phyloP scores from a whole-genome alignment of 2,888 invertebrate species.

The Troilus luridus region DNA sequence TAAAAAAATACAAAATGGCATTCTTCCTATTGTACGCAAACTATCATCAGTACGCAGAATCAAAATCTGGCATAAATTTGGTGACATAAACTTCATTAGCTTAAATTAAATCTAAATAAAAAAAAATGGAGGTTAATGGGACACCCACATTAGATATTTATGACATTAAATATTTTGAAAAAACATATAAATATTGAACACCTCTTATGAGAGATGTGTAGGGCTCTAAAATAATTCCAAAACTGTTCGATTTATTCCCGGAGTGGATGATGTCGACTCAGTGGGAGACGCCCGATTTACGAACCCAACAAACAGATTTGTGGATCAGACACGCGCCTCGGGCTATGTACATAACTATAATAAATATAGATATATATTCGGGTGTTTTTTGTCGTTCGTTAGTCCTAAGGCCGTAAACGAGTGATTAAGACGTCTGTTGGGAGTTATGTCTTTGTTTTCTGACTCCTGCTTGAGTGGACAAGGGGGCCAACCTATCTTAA shows the following conservation, averaged over 20 bases:
- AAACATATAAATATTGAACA: neutral
- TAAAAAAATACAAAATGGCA: too few relatives aligned
- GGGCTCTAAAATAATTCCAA: neutral
- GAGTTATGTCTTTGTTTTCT: slow-evolving; percentile 54
- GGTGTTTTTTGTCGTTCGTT: slow-evolving; percentile 5
- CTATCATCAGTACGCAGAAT: too few relatives aligned
- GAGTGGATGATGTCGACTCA: neutral
- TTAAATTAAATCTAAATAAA: too few relatives aligned
- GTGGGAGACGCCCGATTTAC: slow-evolving; percentile 16
- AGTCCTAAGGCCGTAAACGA: neutral
- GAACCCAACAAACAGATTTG: neutral
- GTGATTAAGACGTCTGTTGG: slow-evolving; percentile 44
- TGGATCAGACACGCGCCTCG: neutral
- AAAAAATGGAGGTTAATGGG: too few relatives aligned
- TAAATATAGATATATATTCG: slow-evolving; percentile 27
- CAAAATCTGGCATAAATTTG: too few relatives aligned
- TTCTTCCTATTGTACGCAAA: too few relatives aligned
- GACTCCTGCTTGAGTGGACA: neutral
- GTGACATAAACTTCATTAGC: too few relatives aligned
- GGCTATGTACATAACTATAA: slow-evolving; percentile 10
- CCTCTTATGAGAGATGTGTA: neutral
- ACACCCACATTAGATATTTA: too few relatives aligned
- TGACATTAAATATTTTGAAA: neutral
- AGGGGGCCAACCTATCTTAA: neutral
- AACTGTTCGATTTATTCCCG: neutral